Percentiles rank a stretch among this genome's conserved stretches.
phyloP scores from a whole-genome alignment of 2,797 vertebrate genomes.

The Etheostoma nigrum region DNA sequence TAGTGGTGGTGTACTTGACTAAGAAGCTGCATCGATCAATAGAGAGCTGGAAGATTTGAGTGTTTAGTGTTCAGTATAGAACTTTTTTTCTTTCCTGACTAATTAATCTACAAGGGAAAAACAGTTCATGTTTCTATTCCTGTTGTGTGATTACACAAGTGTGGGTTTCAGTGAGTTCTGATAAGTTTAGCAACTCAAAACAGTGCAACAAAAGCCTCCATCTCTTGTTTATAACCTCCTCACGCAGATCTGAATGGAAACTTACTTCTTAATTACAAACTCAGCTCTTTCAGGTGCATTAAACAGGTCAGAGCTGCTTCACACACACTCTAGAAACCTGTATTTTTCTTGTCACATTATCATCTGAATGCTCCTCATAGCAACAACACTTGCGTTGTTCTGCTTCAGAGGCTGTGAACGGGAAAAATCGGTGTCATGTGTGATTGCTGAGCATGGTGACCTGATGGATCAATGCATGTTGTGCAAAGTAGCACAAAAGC shows the following conservation, averaged over 20 bases:
- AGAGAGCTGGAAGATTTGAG: background rate
- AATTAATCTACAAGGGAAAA: background rate
- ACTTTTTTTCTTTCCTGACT: too few species aligned
- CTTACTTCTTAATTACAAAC: conserved; percentile 42
- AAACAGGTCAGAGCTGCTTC: conserved; percentile 58
- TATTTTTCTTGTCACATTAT: conserved; percentile 63
- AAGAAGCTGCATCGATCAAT: background rate
- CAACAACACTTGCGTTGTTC: conserved; percentile 23
- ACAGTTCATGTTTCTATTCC: background rate
- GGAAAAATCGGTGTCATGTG: conserved; percentile 13
- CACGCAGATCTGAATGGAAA: background rate
- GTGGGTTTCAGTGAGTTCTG: background rate
- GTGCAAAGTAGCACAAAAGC: conserved; percentile 18
- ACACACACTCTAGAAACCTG: conserved; percentile 25
- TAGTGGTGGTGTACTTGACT: background rate
- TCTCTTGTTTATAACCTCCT: conserved; percentile 19
- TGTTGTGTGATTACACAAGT: background rate
- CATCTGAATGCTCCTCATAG: conserved; percentile 24
- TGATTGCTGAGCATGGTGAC: conserved; percentile 33
- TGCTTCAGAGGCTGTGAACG: conserved; percentile 25
- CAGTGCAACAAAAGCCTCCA: background rate
- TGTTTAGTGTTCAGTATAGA: too few species aligned
- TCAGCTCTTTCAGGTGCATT: conserved; percentile 43
- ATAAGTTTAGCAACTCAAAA: background rate
- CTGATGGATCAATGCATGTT: conserved; percentile 7